These are phyloP conservation scores for Petrocephalus zakoni DNA, from an alignment of 2,113 vertebrate species.

Conservation along the genomic window DNA sequence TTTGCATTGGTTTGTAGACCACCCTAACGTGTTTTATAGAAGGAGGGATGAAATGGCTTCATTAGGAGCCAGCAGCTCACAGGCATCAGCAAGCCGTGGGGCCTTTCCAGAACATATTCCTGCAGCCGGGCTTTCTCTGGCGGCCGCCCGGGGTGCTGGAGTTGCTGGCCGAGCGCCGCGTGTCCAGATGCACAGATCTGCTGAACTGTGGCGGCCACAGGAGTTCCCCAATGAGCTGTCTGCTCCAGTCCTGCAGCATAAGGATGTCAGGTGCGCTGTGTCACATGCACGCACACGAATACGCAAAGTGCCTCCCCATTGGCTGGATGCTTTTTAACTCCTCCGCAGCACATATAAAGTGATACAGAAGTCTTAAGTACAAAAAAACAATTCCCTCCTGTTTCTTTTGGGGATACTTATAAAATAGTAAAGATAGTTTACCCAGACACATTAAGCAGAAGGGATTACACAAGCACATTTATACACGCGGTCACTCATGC, in stretches of 20 bases:
- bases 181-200: slow-evolving; percentile 22
- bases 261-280: neutral
- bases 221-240: slow-evolving; percentile 55
- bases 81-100: slow-evolving; percentile 59
- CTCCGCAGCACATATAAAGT: neutral
- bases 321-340: neutral
- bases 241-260: slow-evolving; percentile 56
- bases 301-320: neutral
- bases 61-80: neutral
- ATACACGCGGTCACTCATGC: neutral
- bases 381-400: no score
- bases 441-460: neutral
- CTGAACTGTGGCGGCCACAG: slow-evolving; percentile 49
- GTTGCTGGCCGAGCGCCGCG: neutral
- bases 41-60: neutral
- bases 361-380: neutral
- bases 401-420: neutral
- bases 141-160: slow-evolving; percentile 31
- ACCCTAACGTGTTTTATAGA: neutral
- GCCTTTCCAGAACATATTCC: slow-evolving; percentile 73
- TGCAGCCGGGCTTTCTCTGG: slow-evolving; percentile 63
- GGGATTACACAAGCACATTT: neutral
- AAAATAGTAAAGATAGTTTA: neutral
- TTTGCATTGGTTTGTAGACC: neutral
- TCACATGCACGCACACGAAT: neutral